phyloP scores from a whole-genome alignment of 2,888 invertebrate genomes.

The Anaspis maculata region DNA sequence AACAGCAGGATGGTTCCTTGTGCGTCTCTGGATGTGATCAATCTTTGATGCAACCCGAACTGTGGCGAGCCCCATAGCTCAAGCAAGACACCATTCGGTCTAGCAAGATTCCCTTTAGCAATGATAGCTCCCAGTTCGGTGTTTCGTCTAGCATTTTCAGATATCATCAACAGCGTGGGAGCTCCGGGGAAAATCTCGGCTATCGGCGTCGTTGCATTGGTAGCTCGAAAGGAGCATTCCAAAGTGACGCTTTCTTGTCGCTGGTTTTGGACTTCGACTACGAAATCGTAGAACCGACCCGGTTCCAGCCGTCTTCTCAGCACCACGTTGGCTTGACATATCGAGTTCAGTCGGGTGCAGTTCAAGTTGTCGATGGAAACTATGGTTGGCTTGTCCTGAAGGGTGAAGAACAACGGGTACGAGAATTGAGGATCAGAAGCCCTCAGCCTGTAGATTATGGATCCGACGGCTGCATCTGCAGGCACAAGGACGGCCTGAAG shows the following conservation, averaged over 20 bases:
- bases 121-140: constrained; percentile 75
- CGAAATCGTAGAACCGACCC: constrained; percentile 78
- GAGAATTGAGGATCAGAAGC: constrained; percentile 83
- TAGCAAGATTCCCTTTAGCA: constrained; percentile 70
- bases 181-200: constrained; percentile 77
- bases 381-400: constrained; percentile 53
- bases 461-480: constrained; percentile 72
- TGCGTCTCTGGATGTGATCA: constrained; percentile 66
- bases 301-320: constrained; percentile 67
- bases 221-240: constrained; percentile 63
- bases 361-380: constrained; percentile 74
- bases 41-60: constrained; percentile 70
- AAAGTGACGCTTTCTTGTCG: constrained; percentile 49
- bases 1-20: constrained; percentile 72
- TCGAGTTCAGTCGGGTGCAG: constrained; percentile 78
- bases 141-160: constrained; percentile 48
- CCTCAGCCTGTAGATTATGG: constrained; percentile 73
- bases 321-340: constrained; percentile 83
- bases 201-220: constrained; percentile 76
- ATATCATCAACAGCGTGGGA: constrained; percentile 37
- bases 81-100: constrained; percentile 69
- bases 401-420: constrained; percentile 75
- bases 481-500: constrained; percentile 78
- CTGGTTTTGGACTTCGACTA: constrained; percentile 57
- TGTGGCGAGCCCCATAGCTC: constrained; percentile 75